Conservation (phyloP, 2,888 invertebrate species). For the Rhabditoides inermis region DNA sequence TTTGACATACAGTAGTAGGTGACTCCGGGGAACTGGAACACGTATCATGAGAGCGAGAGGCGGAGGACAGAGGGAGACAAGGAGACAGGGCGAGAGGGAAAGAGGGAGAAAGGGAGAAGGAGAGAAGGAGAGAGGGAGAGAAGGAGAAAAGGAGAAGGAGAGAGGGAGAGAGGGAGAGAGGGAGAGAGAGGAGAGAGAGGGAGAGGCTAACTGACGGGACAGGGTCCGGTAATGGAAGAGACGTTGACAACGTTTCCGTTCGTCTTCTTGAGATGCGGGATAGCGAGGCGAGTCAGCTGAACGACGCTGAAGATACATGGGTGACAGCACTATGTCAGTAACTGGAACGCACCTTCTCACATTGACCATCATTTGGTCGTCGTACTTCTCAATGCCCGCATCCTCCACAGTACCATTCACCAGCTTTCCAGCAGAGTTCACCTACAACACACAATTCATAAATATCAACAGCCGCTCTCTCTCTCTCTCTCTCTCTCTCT, state of each 20-base stretch:
- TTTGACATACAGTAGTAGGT: conserved; percentile 83
- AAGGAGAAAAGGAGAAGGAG: too few species aligned
- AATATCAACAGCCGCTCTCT: too few species aligned
- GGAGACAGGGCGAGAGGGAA: too few species aligned
- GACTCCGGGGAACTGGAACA: conserved; percentile 69
- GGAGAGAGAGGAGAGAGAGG: too few species aligned
- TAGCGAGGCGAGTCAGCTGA: conserved; percentile 36
- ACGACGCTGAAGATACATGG: conserved; percentile 36
- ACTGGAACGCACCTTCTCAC: conserved; percentile 51
- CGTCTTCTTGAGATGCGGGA: conserved; percentile 40
- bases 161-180: too few species aligned
- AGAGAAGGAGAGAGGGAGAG: too few species aligned
- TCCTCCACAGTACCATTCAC: conserved; percentile 34
- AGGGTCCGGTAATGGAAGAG: conserved; percentile 82
- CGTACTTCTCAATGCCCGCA: conserved; percentile 65
- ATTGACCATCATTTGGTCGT: conserved; percentile 79
- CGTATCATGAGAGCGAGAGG: too few species aligned
- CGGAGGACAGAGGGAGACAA: too few species aligned
- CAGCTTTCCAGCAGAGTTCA: conserved; percentile 48
- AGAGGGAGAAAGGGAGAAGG: too few species aligned
- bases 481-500: too few species aligned
- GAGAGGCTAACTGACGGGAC: conserved; percentile 59
- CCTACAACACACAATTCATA: conserved; percentile 19
- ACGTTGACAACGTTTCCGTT: conserved; percentile 85
- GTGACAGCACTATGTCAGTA: background rate